Conservation (phyloP, 2,113 vertebrate species). For the Isichthys henryi region DNA sequence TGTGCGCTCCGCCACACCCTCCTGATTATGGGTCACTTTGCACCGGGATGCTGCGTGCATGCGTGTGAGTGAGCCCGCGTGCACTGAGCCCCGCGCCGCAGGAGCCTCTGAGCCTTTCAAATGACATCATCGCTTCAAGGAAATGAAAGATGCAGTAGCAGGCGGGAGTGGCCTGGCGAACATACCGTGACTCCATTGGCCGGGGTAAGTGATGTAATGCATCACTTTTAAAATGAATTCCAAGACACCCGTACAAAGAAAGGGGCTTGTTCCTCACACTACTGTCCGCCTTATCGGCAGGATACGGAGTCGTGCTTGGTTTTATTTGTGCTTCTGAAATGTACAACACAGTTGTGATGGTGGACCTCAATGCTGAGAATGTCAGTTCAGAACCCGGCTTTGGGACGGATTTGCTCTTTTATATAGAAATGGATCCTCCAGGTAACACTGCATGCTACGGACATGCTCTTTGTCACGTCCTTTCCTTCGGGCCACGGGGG, state of each 20-base stretch:
- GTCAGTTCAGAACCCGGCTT: conserved; percentile 64
- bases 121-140: conserved; percentile 65
- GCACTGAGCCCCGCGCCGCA: neutral
- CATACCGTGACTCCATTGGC: conserved; percentile 85
- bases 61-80: neutral
- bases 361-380: conserved; percentile 68
- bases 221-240: conserved; percentile 82
- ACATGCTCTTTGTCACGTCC: neutral
- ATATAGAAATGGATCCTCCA: conserved; percentile 78
- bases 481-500: neutral
- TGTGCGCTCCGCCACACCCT: neutral
- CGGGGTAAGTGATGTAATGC: conserved; percentile 94
- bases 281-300: conserved; percentile 58
- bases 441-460: conserved; percentile 58
- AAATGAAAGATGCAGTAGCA: conserved; percentile 56
- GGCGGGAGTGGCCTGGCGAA: conserved; percentile 80
- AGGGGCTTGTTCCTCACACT: conserved; percentile 55
- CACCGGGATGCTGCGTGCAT: too few relatives aligned
- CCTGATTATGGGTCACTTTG: neutral
- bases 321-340: conserved; percentile 49
- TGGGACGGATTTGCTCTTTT: conserved; percentile 71
- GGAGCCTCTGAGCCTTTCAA: conserved; percentile 30
- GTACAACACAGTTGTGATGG: conserved; percentile 64
- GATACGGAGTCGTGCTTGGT: conserved; percentile 20
- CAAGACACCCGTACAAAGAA: conserved; percentile 68